phyloP scores from a whole-genome alignment of 1,140 invertebrate genomes.

The Orchestia grillus region DNA sequence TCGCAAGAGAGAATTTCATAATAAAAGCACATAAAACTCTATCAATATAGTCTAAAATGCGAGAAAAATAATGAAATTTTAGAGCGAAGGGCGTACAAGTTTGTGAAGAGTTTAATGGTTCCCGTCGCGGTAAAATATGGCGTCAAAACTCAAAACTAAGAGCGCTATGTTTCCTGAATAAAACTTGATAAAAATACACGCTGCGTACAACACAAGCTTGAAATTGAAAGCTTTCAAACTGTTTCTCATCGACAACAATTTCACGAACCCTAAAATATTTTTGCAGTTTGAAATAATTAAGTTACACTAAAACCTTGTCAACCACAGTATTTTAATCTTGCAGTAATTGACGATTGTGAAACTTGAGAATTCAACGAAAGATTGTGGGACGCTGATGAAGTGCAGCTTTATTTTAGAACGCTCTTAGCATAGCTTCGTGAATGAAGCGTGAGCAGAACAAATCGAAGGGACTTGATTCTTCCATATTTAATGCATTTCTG shows the following conservation, averaged over 20 bases:
- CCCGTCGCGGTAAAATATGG: background rate
- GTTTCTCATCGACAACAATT: background rate
- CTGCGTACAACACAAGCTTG: background rate
- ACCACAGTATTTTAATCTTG: too few species aligned
- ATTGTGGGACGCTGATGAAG: too few species aligned
- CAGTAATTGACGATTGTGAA: too few species aligned
- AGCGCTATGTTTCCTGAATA: background rate
- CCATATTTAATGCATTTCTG: too few species aligned
- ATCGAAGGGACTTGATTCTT: too few species aligned
- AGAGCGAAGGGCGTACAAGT: background rate
- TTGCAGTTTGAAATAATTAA: background rate
- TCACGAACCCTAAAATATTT: background rate
- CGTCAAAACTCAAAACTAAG: background rate
- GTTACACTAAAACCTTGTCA: too few species aligned
- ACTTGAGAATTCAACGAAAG: too few species aligned
- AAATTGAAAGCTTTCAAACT: background rate
- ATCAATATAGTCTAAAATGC: background rate
- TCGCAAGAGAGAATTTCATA: background rate
- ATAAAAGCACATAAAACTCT: background rate
- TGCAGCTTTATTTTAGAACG: too few species aligned
- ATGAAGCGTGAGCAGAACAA: too few species aligned
- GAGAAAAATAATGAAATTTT: background rate
- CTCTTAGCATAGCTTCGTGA: too few species aligned
- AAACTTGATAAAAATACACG: background rate
- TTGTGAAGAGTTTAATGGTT: background rate